Evolutionary conservation across 37 sponge, comb jelly and placozoan genomes (phyloP).

Genomic region (Lycopodina hypogea): DNA sequence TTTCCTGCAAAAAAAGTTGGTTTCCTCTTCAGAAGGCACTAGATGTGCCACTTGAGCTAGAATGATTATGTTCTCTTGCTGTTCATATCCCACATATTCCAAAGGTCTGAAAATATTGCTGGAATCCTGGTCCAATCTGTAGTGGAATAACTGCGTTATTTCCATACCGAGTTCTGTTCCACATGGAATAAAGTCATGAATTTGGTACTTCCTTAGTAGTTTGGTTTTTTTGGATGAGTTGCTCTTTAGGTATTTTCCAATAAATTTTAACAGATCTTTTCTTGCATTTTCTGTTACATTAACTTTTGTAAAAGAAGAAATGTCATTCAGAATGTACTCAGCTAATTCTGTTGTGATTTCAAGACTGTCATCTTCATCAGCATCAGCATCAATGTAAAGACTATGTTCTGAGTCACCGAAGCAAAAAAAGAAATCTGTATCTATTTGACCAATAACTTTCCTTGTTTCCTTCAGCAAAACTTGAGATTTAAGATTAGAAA

Average conservation of each 20-base stretch:
- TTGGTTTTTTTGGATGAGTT: too few species aligned
- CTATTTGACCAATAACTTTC: background rate
- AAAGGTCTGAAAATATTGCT: conserved; percentile 39
- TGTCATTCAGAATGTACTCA: background rate
- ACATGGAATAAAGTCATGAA: too few species aligned
- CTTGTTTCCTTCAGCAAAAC: background rate
- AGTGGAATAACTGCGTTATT: conserved; percentile 27
- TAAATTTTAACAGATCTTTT: background rate
- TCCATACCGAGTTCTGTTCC: conserved; percentile 24
- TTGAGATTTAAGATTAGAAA: conserved; percentile 5
- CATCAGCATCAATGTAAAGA: background rate
- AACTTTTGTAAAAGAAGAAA: background rate
- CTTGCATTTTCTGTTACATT: background rate
- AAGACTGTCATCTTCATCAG: background rate
- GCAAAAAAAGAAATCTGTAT: background rate
- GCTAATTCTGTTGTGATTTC: background rate
- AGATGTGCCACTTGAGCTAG: conserved; percentile 39
- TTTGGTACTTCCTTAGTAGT: too few species aligned
- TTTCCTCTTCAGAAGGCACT: background rate
- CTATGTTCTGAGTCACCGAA: too few species aligned
- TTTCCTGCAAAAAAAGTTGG: background rate
- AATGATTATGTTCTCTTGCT: conserved; percentile 21
- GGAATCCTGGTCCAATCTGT: conserved; percentile 38
- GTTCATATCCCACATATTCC: conserved; percentile 67
- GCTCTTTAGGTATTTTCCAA: background rate